Base-by-base conservation (phyloP, 92 coral and sea anemone genomes). In the Diadumene lineata region DNA sequence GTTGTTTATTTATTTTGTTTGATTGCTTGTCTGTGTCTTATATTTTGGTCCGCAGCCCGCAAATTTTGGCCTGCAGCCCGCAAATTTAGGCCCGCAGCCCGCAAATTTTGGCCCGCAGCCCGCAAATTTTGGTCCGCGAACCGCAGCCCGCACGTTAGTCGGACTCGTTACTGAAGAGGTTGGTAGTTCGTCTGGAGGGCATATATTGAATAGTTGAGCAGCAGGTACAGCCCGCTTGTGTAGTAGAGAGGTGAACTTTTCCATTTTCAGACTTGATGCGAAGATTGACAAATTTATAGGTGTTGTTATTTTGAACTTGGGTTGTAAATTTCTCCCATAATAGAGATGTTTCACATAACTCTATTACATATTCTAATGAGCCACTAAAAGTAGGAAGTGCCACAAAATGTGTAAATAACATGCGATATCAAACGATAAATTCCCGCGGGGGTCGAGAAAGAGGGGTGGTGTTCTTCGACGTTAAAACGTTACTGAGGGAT, bases 171-270 rank as follows among this genome's bases (percentile, higher is more conserved):
- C 56, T 11, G 70, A 31, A 38, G 26, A 57, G 69, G 70, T 57
- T 31, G 79, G 79, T 22, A 74, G 70, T 58, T 58, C 70, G 11
- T 74, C 79, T 58, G 79, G 79, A 33, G 79, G 33, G 55, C 60
- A 29, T 31, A 74, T 30, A 21, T 60, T 22, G 25, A 34, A 21
- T 30, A 74, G 25, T 18, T 69, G 69, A 50, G 69, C 21, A 30
- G 69, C 50, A 33, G 32, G 69, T 15, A 34, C 70, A 60, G 25
- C 34, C 32, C 17, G 70, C 11, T 28, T 74, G 79, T 50, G 58
- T n/a, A 1, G 70, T 74, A 13, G 51, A 19, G 11, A 74, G 25
- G 57, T 69, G 38, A 50, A 30, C 33, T 57, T 60, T 28, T 21
- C 21, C 69, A 16, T 24, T 74, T 30, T 74, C 70, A 0, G 69